Conservation (phyloP, 1,140 invertebrate genomes). For the Brachionus koreanus region DNA sequence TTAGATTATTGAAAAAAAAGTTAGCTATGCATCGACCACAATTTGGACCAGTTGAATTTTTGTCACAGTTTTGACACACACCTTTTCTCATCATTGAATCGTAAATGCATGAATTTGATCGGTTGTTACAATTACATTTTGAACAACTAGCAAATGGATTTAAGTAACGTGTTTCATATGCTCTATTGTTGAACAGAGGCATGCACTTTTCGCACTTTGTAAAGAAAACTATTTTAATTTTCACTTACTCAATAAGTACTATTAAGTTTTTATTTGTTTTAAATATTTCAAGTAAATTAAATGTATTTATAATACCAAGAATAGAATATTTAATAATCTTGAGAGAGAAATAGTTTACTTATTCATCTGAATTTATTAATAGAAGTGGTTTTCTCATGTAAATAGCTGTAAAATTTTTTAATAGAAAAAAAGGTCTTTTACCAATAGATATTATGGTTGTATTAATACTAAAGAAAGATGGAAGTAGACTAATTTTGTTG, state of each 20-base stretch:
- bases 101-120: neutral
- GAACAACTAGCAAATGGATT: neutral
- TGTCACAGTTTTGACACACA: constrained; percentile 74
- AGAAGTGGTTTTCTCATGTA: no score
- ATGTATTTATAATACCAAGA: no score
- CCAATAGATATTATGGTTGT: no score
- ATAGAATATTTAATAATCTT: no score
- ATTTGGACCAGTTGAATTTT: constrained; percentile 86
- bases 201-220: neutral
- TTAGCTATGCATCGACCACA: constrained; percentile 68
- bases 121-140: constrained; percentile 30
- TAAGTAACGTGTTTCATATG: constrained; percentile 4
- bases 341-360: no score
- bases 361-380: no score
- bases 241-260: neutral
- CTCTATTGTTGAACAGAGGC: neutral
- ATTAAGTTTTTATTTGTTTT: neutral
- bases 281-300: no score
- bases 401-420: no score
- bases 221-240: neutral
- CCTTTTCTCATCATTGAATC: neutral
- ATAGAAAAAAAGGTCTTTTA: no score
- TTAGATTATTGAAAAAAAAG: constrained; percentile 59
- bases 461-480: no score
- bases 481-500: no score